Evolutionary conservation across 2,797 vertebrate genomes (phyloP).

Genomic region (Hozukius guyotensis): DNA sequence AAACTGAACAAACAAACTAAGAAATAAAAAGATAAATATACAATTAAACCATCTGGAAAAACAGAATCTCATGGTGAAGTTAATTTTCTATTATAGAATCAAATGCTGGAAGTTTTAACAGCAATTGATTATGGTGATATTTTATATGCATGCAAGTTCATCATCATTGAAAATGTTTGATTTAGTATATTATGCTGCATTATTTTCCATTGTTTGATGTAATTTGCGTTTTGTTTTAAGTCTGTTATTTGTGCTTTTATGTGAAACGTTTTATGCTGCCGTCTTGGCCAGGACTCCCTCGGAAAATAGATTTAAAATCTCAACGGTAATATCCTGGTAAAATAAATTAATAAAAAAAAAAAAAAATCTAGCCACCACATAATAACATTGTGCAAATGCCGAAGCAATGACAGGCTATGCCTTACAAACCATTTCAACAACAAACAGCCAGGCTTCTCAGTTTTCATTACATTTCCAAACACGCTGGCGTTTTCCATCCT

Average conservation of each 20-base stretch:
- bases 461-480: too few relatives aligned
- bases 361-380: background rate
- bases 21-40: background rate
- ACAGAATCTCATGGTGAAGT: background rate
- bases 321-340: background rate
- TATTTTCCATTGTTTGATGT: too few relatives aligned
- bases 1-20: background rate
- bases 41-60: background rate
- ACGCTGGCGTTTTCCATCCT: background rate
- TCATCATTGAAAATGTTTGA: background rate
- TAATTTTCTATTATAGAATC: too few relatives aligned
- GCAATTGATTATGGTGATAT: background rate
- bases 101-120: too few relatives aligned
- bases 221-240: background rate
- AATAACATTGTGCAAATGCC: background rate
- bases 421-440: background rate
- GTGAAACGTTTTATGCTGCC: too few relatives aligned
- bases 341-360: background rate
- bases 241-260: too few relatives aligned
- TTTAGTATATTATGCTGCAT: background rate
- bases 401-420: background rate
- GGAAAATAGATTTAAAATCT: background rate
- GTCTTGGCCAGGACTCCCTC: background rate
- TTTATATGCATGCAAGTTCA: background rate
- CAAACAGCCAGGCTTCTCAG: background rate